Evolutionary conservation across 2,113 vertebrate genomes (phyloP).

Genomic region (Vulpes ferrilata): DNA sequence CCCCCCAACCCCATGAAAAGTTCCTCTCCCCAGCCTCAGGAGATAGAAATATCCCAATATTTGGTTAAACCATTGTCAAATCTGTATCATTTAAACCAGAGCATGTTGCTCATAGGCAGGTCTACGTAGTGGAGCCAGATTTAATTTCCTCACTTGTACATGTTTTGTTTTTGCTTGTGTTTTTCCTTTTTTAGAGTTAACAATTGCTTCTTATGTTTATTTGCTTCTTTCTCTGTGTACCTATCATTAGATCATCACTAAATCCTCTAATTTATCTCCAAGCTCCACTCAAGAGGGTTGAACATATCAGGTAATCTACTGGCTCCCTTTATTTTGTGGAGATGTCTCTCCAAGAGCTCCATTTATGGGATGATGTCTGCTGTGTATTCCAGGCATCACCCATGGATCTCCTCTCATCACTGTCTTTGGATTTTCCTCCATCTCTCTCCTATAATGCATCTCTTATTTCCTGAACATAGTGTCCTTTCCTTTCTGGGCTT

Average conservation of each 20-base stretch:
- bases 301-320: background rate
- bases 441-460: background rate
- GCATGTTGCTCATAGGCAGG: background rate
- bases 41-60: background rate
- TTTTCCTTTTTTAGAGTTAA: background rate
- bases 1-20: background rate
- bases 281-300: background rate
- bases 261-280: background rate
- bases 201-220: background rate
- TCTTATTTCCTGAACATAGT: background rate
- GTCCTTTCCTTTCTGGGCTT: background rate
- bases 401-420: background rate
- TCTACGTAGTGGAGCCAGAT: background rate
- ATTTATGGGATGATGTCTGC: background rate
- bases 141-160: background rate
- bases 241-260: background rate
- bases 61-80: background rate
- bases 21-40: background rate
- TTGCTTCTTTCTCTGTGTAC: background rate
- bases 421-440: background rate
- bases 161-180: background rate
- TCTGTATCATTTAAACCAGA: background rate
- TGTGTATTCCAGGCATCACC: too few species aligned
- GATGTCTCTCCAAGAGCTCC: background rate
- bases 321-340: background rate